Evolutionary conservation across 2,113 vertebrate genomes (phyloP).

Genomic region (Passer domesticus): DNA sequence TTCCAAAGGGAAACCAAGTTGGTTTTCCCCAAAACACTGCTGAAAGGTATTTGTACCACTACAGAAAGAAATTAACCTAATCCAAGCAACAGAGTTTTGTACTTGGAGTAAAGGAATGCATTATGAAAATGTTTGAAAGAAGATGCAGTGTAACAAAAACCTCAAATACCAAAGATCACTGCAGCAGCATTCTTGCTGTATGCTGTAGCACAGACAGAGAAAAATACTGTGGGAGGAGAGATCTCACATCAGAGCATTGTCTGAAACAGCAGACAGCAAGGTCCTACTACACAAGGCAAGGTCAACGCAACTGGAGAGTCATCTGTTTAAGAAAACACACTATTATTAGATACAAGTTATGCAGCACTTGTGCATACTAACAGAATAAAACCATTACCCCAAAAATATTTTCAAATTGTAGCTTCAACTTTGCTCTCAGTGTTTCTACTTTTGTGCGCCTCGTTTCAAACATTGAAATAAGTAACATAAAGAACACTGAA

Average conservation of each 20-base stretch:
- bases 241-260: constrained; percentile 39
- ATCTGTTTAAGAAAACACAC: constrained; percentile 65
- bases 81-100: constrained; percentile 10
- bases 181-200: constrained; percentile 28
- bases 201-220: constrained; percentile 30
- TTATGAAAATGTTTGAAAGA: constrained; percentile 26
- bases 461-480: not conserved
- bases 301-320: constrained; percentile 61
- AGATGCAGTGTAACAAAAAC: constrained; percentile 33
- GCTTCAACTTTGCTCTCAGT: not conserved
- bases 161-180: constrained; percentile 46
- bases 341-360: constrained; percentile 73
- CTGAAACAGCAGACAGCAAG: constrained; percentile 61
- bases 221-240: constrained; percentile 48
- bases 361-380: constrained; percentile 61
- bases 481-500: not conserved
- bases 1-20: constrained; percentile 10
- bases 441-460: not conserved
- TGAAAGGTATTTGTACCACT: not conserved
- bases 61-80: constrained; percentile 1
- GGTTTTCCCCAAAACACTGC: not conserved
- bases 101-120: constrained; percentile 25
- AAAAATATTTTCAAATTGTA: constrained; percentile 40
- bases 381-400: constrained; percentile 39
- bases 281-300: constrained; percentile 50